Conservation (phyloP, 2,888 invertebrate species). For the Pterobdella sp. region DNA sequence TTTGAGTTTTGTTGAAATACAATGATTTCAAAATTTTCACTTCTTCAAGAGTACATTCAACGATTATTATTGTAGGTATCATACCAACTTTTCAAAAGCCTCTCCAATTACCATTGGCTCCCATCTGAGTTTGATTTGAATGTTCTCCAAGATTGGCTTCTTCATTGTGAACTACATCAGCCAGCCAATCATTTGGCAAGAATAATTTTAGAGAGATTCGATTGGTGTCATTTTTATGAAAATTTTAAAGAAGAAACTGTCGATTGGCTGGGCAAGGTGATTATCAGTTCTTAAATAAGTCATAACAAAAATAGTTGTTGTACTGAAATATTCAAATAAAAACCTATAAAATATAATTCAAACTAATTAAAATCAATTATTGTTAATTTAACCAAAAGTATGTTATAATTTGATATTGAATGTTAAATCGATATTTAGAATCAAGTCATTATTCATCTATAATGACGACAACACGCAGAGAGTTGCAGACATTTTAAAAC, state of each 20-base stretch:
- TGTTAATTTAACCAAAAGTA: too few relatives aligned
- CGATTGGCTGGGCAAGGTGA: conserved; percentile 6
- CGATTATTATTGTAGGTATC: conserved; percentile 51
- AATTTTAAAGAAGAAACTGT: background rate
- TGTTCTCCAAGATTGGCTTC: conserved; percentile 62
- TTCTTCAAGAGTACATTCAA: background rate
- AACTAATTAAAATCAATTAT: too few relatives aligned
- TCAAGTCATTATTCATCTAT: too few relatives aligned
- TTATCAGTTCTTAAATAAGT: too few relatives aligned
- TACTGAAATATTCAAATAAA: too few relatives aligned
- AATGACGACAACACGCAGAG: too few relatives aligned
- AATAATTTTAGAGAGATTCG: conserved; percentile 62
- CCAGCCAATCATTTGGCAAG: conserved; percentile 64
- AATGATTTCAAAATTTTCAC: background rate
- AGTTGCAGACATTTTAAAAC: too few relatives aligned
- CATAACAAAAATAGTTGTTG: too few relatives aligned
- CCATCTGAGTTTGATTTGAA: conserved; percentile 62
- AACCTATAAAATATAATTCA: too few relatives aligned
- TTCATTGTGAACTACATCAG: conserved; percentile 58
- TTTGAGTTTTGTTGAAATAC: background rate
- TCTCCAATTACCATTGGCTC: conserved; percentile 65
- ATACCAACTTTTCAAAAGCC: conserved; percentile 65
- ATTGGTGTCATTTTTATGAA: conserved; percentile 56
- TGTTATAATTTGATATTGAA: too few relatives aligned
- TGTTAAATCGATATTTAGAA: too few relatives aligned